Evolutionary conservation across 1,140 invertebrate genomes (phyloP), one percentile per base, ranked within the genome.

Genomic region (Himalopsyche phryganea): DNA sequence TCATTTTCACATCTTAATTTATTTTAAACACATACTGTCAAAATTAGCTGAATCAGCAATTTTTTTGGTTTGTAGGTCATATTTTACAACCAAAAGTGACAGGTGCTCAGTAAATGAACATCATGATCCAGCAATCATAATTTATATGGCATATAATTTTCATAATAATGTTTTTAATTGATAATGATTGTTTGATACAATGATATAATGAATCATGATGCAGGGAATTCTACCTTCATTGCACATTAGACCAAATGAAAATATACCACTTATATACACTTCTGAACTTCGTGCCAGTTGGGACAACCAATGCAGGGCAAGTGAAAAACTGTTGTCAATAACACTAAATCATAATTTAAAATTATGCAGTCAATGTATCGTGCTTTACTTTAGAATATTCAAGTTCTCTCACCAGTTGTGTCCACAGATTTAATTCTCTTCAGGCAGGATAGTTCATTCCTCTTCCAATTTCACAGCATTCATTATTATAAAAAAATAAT

Each of bases 231-330:
- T 28, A 28, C 23, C 23, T 46, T 41, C 54, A 60, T 47, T 60
- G 57, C 60, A 60, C 50, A 61, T 60, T 41, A 48, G 41, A 56
- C 41, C 46, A 50, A 50, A 55, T 42, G 36, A 47, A 65, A 58
- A 36, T 23, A 60, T 49, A 58, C 23, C 14, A 35, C 35, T 32
- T 46, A 13, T 49, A 55, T 42, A 57, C 41, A 64, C 42, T 47
- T 58, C 42, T 32, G 61, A 72, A 45, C 71, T 67, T 76, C 76
- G 79, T 81, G 79, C 79, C 79, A 80, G 79, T 78, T 80, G 79
- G 79, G 79, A 79, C 77, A 72, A 28, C 23, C 23, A 28, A 60
- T 60, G 58, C 62, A 60, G 58, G 62, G 58, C 58, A 57, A 49
- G 62, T 63, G 57, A 58, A 32, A 35, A 32, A 50, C 55, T 53